Percentiles rank a stretch among this genome's conserved stretches.
phyloP scores from a whole-genome alignment of 2,113 vertebrate genomes.

The Zosterops pallidus region DNA sequence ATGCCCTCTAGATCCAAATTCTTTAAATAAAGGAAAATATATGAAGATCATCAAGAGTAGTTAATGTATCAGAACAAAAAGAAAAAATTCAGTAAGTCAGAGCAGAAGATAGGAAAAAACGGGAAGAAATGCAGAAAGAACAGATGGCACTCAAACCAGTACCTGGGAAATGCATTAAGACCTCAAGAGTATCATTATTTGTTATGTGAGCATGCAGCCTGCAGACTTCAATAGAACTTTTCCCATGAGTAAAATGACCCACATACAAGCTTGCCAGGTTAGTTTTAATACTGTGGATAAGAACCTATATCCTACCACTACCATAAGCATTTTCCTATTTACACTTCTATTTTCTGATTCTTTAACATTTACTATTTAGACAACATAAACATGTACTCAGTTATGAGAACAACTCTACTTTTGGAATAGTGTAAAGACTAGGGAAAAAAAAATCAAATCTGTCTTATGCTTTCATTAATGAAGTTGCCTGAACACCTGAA shows the following conservation, averaged over 20 bases:
- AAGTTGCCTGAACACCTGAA: neutral
- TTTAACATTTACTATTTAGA: neutral
- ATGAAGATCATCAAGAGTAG: neutral
- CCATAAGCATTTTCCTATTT: neutral
- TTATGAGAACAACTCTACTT: neutral
- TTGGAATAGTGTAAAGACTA: neutral
- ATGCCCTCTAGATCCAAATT: neutral
- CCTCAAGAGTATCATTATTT: constrained; percentile 7
- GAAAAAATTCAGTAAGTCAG: neutral
- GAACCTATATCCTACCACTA: neutral
- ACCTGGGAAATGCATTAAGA: constrained; percentile 49
- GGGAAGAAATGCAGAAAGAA: constrained; percentile 8
- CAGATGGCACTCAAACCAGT: constrained; percentile 1
- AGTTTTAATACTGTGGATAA: neutral
- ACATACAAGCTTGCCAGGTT: neutral
- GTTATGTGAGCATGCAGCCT: constrained; percentile 19
- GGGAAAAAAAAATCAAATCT: neutral
- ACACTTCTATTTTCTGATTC: neutral
- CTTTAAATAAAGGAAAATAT: neutral
- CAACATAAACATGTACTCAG: neutral
- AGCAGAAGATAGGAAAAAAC: neutral
- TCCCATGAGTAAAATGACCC: constrained; percentile 35
- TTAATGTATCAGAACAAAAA: neutral
- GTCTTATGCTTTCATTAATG: neutral
- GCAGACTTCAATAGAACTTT: constrained; percentile 7